Conservation (phyloP, 2,888 invertebrate species). For the Agrochola circellaris region DNA sequence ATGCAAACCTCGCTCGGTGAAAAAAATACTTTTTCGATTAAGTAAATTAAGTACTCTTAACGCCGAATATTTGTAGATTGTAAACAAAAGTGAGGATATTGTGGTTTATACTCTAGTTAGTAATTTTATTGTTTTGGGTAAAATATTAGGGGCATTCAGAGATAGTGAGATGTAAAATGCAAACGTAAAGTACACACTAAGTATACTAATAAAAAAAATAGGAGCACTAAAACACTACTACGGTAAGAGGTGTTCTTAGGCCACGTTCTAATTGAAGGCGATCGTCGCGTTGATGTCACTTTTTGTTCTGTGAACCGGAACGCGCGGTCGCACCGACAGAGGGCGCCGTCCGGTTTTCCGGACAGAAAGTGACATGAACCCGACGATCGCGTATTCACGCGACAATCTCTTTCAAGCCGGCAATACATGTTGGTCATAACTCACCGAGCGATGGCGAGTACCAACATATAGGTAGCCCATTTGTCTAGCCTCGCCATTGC, state of each 20-base stretch:
- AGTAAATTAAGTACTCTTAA: constrained; percentile 27
- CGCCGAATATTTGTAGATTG: constrained; percentile 16
- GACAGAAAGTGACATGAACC: too few relatives aligned
- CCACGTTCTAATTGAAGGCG: too few relatives aligned
- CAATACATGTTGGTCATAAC: too few relatives aligned
- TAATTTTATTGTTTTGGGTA: constrained; percentile 27
- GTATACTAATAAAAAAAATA: constrained; percentile 20
- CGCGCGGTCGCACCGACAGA: too few relatives aligned
- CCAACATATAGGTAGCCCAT: too few relatives aligned
- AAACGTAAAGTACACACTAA: background rate
- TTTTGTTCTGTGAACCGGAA: too few relatives aligned
- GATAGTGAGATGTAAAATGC: constrained; percentile 24
- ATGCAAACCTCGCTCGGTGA: background rate
- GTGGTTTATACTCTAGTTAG: constrained; percentile 32
- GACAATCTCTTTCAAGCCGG: too few relatives aligned
- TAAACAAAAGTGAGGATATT: constrained; percentile 43
- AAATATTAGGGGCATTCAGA: constrained; percentile 28
- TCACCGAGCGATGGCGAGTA: too few relatives aligned
- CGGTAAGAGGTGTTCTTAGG: background rate
- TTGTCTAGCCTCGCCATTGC: too few relatives aligned
- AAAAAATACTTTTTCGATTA: constrained; percentile 20
- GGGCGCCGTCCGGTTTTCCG: too few relatives aligned
- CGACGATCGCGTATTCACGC: too few relatives aligned
- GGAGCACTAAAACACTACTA: constrained; percentile 1
- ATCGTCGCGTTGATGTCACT: too few relatives aligned